Evolutionary conservation across 2,888 invertebrate species (phyloP).

Genomic region (Synanthedon myopaeformis): DNA sequence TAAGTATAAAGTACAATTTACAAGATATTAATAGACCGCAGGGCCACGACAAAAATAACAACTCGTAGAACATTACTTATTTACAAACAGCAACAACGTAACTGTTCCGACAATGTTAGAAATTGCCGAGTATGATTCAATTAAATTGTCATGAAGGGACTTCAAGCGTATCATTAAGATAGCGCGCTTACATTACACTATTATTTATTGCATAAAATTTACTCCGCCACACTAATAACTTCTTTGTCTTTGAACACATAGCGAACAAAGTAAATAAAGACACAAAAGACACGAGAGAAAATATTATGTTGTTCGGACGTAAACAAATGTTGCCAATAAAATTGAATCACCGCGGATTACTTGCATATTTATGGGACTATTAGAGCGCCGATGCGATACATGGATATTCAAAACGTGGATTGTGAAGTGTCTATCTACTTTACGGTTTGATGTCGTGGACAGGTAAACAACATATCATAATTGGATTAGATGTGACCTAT

Average conservation of each 20-base stretch:
- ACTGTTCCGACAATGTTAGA: constrained; percentile 17
- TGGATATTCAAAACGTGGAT: background rate
- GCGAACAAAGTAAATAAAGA: background rate
- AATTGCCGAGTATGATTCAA: constrained; percentile 38
- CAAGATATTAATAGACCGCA: constrained; percentile 46
- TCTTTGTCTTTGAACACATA: too few relatives aligned
- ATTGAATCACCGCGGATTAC: constrained; percentile 12
- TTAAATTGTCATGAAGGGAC: constrained; percentile 43
- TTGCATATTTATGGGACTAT: constrained; percentile 7
- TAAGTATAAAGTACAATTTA: constrained; percentile 44
- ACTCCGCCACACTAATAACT: too few relatives aligned
- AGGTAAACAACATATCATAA: too few relatives aligned
- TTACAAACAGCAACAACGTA: constrained; percentile 21
- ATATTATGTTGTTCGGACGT: constrained; percentile 1
- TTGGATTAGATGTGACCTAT: too few relatives aligned
- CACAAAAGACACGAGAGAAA: too few relatives aligned
- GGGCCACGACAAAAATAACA: constrained; percentile 40
- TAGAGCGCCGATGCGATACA: background rate
- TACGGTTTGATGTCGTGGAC: too few relatives aligned
- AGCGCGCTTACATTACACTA: constrained; percentile 1
- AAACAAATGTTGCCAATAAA: constrained; percentile 15
- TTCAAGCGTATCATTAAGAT: constrained; percentile 30
- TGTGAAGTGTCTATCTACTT: too few relatives aligned
- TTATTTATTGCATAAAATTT: background rate
- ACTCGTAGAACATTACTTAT: constrained; percentile 35